These are phyloP conservation scores for Myocastor coypus DNA, from an alignment of 2,113 vertebrate species.

Conservation along the genomic window DNA sequence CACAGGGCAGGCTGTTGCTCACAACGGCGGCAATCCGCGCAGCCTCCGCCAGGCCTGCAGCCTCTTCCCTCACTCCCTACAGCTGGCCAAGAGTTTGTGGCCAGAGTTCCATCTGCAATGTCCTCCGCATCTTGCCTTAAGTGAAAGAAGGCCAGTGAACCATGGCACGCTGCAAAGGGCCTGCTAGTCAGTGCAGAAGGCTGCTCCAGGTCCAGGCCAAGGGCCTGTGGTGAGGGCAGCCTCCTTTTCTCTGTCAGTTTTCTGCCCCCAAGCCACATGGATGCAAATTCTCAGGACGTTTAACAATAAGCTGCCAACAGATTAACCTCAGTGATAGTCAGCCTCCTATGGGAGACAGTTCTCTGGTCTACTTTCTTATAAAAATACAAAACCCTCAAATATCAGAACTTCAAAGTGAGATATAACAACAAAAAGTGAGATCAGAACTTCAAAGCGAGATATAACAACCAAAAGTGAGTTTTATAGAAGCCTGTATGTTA, in stretches of 20 bases:
- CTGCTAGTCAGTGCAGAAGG: background rate
- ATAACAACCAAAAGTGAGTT: background rate
- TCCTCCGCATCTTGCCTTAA: background rate
- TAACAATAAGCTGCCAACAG: background rate
- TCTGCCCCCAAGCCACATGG: fast-evolving
- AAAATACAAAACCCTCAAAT: background rate
- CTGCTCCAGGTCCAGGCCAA: background rate
- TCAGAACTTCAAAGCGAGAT: slow-evolving; percentile 16
- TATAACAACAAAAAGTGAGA: background rate
- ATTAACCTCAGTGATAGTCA: background rate
- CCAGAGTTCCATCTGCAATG: background rate
- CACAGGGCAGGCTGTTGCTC: background rate
- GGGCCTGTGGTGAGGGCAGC: background rate
- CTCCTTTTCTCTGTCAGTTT: background rate
- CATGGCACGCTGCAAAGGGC: background rate
- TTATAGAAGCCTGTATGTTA: slow-evolving; percentile 16
- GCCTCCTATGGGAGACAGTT: background rate
- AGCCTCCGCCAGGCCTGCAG: background rate
- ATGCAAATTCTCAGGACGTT: background rate
- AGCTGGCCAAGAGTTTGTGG: background rate
- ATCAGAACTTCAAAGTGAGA: slow-evolving; percentile 24
- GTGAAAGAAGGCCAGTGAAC: background rate
- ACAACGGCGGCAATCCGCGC: background rate
- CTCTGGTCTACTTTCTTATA: background rate
- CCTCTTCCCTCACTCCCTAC: background rate